phyloP scores from a whole-genome alignment of 2,888 invertebrate genomes.

The Cosmopolites sordidus region DNA sequence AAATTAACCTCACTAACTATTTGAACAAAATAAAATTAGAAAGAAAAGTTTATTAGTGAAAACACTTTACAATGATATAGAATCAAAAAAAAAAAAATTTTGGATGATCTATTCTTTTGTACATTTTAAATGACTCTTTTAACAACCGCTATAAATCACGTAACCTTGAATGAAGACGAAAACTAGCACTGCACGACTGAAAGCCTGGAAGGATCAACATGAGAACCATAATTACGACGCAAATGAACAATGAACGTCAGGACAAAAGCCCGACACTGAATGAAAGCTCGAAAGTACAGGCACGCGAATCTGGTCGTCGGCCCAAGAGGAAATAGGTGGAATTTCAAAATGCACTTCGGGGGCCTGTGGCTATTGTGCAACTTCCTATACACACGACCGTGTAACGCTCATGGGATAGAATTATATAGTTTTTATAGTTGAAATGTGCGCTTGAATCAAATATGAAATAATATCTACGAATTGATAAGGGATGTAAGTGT shows the following conservation, averaged over 20 bases:
- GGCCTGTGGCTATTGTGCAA: slow-evolving; percentile 30
- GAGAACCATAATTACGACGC: slow-evolving; percentile 27
- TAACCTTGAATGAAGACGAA: not conserved
- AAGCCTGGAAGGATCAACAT: slow-evolving; percentile 19
- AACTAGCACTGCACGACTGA: slow-evolving; percentile 5
- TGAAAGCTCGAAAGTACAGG: slow-evolving; percentile 21
- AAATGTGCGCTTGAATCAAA: slow-evolving; percentile 3
- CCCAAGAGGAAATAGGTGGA: slow-evolving; percentile 35
- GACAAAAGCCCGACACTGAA: slow-evolving; percentile 23
- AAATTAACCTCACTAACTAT: too few relatives aligned
- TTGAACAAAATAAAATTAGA: too few relatives aligned
- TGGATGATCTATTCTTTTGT: too few relatives aligned
- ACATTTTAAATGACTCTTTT: not conserved
- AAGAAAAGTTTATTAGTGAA: too few relatives aligned
- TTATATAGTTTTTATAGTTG: slow-evolving; percentile 17
- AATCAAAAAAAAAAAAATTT: too few relatives aligned
- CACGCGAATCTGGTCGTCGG: slow-evolving; percentile 28
- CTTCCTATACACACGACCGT: slow-evolving; percentile 29
- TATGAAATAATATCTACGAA: slow-evolving; percentile 17
- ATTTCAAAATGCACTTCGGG: slow-evolving; percentile 32
- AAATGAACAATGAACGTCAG: slow-evolving; percentile 24
- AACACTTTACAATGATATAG: too few relatives aligned
- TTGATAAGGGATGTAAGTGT: slow-evolving; percentile 13
- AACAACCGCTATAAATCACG: not conserved
- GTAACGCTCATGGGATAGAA: slow-evolving; percentile 7